Base-by-base conservation (phyloP, 1,140 invertebrate genomes). In the Anastrepha obliqua region DNA sequence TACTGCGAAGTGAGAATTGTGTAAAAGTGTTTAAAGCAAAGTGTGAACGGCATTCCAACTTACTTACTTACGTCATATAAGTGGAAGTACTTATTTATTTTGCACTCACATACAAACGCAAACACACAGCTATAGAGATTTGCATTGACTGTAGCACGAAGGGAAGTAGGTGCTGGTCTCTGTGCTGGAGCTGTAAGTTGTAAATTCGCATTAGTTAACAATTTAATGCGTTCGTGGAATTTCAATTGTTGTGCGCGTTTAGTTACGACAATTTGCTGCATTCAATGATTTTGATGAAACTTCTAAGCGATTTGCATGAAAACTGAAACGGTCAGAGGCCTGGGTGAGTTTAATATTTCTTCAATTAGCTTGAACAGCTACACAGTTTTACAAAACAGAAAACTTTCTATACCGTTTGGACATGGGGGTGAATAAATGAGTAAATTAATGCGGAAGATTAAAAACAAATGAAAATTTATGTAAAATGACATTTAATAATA, bases 161-260 rank as follows among this genome's bases (percentile, higher is more conserved):
- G 3, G 20, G 8, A 55, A 17, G 17, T 13, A 42, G 70, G 11
- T 17, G 70, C 42, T 74, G 70, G 70, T 74, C 42, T 51, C 42
- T 6, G 29, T 44, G 20, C 74, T 55, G 39, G 42, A 44, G 6
- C 29, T 29, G 29, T 8, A 47, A 29, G 47, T 51, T 81, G 42
- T 81, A 81, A 81, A 81, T 81, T 81, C 9, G 74, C 74, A 81
- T 81, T 81, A 81, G 74, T 81, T 55, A 81, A 81, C 74, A 47
- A 81, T 81, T 81, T 55, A 81, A 81, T 81, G 74, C 74, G 20
- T 81, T 81, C 74, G 7, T 20, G 74, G 74, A 81, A 81, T 81
- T 55, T 81, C 74, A 81, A 81, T 81, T 81, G 74, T 81, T 74
- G 42, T 74, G 11, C 39, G 1, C 15, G 11, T 55, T 6, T 55